phyloP scores from a whole-genome alignment of 1,140 invertebrate genomes.

The Caerostris extrusa region DNA sequence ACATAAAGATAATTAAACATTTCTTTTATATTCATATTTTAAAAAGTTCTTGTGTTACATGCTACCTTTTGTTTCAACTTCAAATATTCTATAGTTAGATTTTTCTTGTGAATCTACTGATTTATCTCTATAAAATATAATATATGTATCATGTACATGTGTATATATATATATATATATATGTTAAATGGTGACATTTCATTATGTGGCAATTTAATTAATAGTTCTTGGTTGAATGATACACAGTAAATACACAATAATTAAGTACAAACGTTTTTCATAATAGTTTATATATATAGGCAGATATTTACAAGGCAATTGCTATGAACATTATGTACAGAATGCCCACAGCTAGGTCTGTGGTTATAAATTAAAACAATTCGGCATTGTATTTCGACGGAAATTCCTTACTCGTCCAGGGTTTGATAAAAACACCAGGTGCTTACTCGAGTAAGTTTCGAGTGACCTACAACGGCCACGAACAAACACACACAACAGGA shows the following conservation, averaged over 20 bases:
- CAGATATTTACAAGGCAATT: constrained; percentile 76
- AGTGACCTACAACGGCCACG: constrained; percentile 75
- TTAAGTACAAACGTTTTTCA: constrained; percentile 77
- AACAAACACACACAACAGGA: constrained; percentile 64
- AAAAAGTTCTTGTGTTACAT: no score
- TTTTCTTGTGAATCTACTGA: no score
- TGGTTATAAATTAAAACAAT: constrained; percentile 75
- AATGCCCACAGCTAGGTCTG: constrained; percentile 69
- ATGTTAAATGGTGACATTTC: no score
- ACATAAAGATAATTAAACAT: no score
- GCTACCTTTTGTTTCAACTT: no score
- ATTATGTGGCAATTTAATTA: no score
- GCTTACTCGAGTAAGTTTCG: constrained; percentile 59
- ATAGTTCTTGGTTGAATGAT: no score
- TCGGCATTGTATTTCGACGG: constrained; percentile 76
- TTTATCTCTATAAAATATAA: no score
- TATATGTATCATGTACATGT: no score
- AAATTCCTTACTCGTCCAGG: constrained; percentile 69
- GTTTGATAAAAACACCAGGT: constrained; percentile 48
- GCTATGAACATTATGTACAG: constrained; percentile 76
- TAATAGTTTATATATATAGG: constrained; percentile 75
- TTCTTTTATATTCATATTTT: no score
- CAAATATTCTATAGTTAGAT: no score
- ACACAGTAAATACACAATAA: constrained; percentile 51
- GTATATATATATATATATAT: no score